phyloP scores from a whole-genome alignment of 1,140 invertebrate species.

The Gryllus bimaculatus region DNA sequence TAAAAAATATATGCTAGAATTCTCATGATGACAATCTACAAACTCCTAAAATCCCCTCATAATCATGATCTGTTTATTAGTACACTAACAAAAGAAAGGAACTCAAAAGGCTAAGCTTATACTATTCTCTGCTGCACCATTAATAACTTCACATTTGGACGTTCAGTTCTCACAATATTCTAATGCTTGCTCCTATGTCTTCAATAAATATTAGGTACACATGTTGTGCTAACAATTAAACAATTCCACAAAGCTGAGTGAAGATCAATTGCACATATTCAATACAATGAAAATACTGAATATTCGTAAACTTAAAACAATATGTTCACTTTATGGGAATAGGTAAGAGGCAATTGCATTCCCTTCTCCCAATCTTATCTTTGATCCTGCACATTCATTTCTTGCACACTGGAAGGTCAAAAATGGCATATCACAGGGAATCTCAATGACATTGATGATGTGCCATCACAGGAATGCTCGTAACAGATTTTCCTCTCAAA shows the following conservation, averaged over 20 bases:
- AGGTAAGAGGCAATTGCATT: too few species aligned
- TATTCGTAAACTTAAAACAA: neutral
- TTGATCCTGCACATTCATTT: neutral
- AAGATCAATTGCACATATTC: neutral
- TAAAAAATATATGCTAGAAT: too few species aligned
- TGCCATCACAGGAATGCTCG: slow-evolving; percentile 9
- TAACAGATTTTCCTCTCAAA: slow-evolving; percentile 8
- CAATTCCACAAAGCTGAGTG: neutral
- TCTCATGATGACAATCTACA: too few species aligned
- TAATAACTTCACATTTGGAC: neutral
- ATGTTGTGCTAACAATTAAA: neutral
- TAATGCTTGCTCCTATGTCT: neutral
- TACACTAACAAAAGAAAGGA: too few species aligned
- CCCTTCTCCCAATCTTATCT: neutral
- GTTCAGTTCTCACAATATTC: neutral
- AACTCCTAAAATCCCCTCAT: too few species aligned
- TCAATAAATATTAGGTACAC: neutral
- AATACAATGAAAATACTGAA: neutral
- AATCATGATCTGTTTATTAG: too few species aligned
- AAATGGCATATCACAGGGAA: neutral
- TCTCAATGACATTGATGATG: neutral
- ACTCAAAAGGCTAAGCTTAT: too few species aligned
- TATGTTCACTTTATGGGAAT: too few species aligned
- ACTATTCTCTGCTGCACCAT: too few species aligned
- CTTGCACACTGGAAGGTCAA: neutral